Base-by-base conservation (phyloP, 2,113 vertebrate genomes). In the Cardinalis cardinalis region DNA sequence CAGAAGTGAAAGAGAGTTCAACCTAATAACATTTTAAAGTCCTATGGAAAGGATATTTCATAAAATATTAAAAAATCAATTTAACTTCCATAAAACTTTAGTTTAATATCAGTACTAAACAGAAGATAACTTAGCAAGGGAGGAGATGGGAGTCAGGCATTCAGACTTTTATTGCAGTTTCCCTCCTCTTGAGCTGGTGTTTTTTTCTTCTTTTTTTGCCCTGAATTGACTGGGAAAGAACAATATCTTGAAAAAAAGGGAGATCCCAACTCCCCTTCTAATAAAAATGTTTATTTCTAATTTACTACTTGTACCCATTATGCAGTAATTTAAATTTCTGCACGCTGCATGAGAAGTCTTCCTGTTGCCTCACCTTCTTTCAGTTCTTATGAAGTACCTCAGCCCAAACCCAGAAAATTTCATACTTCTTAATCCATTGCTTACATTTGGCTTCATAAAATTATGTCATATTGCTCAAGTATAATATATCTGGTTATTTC, bases 1-100 rank as follows among this genome's bases (percentile, higher is more conserved):
- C 92, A 89, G 59, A 87, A 92, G 85, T 93, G 93, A 95, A 90
- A 89, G 92, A 92, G 75, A 92, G 88, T 96, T 94, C 88, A 97
- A 63, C 14, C 29, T 78, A 89, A 87, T 80, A 89, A 84, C 94
- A 92, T 95, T 95, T 97, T 93, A 92, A 78, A 95, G 82, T 66
- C 59, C 36, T 41, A 72, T 76, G 44, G 78, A 85, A 92, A 94
- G 58, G 31, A 83, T 81, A 92, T 77, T 84, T 81, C 66, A 90
- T 87, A 91, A 87, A 87, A 77, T 82, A 71, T 88, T 83, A 82
- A 94, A 90, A 94, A 89, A 96, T 93, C 91, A 92, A 84, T 96
- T 41, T 84, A 86, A 78, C 32, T 92, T 96, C 71, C 51, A n/a
- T 82, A 92, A 95, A 91, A 89, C n/a, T 81, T 85, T 74, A 81